Base-by-base conservation (phyloP, 2,888 invertebrate species). In the Megastigmus dorsalis region DNA sequence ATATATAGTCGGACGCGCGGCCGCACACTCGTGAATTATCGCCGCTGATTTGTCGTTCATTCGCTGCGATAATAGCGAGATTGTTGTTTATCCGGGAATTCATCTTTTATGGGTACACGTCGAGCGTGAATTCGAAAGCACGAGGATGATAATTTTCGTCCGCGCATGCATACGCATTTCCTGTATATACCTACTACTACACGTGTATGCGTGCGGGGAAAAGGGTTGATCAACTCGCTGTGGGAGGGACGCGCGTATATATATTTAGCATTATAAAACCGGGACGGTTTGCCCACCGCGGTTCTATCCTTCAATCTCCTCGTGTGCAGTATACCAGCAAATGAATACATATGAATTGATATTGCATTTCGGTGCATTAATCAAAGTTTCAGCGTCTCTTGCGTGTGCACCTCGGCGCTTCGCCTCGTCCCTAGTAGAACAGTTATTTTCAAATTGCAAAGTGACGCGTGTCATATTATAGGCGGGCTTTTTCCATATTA, bases 11-110 rank as follows among this genome's bases (percentile, higher is more conserved):
- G 26, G 38, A 10, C 10, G 26, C 30, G 13, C 30, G 15, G 23
- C 28, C 41, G 36, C 5, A 26, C 20, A 3, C 55, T 33, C 59
- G 57, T 69, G 66, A 70, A 70, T 70, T 59, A 75, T 65, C 54
- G 65, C 20, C 30, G 20, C 26, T 70, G 66, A 75, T 66, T 70
- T 70, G 66, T 70, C 70, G 66, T 18, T 15, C 67, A 18, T 36
- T 10, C 36, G 6, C 7, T 6, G 30, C 63, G 59, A 50, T 72
- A 65, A 65, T 65, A 26, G 28, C 48, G 41, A 38, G 26, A 70
- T 43, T 10, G 54, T 50, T 60, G 62, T 70, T 62, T 62, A 62
- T 60, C 30, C 62, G 52, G 15, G 52, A 41, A 52, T 69, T 30
- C 52, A 68, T 68, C 68, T 68, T 68, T 59, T 50, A 59, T 67